These are phyloP conservation scores for Mercenaria mercenaria DNA, from an alignment of 1,140 invertebrate species.

Conservation along the genomic window DNA sequence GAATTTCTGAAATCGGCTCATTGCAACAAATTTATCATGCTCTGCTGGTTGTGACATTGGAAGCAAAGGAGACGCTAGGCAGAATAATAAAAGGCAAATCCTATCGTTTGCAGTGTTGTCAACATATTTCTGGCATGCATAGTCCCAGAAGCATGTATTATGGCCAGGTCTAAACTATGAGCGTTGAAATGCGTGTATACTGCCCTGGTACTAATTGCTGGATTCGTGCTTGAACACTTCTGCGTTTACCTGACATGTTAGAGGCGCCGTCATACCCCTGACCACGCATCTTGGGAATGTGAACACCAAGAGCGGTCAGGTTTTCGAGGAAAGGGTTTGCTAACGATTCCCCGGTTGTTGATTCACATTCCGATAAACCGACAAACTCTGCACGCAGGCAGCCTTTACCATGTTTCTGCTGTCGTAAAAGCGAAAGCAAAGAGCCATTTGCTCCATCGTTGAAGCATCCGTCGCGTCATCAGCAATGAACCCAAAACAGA, in stretches of 20 bases:
- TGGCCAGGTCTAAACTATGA: slow-evolving; percentile 5
- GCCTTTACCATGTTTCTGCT: background rate
- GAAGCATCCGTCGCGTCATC: slow-evolving; percentile 7
- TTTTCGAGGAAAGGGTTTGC: background rate
- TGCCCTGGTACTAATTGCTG: background rate
- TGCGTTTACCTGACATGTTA: slow-evolving; percentile 4
- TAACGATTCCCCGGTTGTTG: background rate
- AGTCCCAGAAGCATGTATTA: background rate
- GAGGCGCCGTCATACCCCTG: slow-evolving; percentile 21
- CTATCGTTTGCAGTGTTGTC: background rate
- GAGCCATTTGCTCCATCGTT: slow-evolving; percentile 2
- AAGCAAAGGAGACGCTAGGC: background rate
- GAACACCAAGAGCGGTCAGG: background rate
- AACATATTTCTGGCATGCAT: background rate
- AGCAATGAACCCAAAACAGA: slow-evolving; percentile 1
- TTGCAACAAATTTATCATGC: no score
- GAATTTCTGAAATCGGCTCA: no score
- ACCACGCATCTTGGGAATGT: background rate
- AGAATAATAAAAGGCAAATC: background rate
- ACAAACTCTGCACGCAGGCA: background rate
- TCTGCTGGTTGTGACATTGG: background rate
- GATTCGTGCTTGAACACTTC: background rate
- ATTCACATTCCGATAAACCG: background rate
- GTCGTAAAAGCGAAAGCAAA: background rate
- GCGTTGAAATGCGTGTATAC: background rate